Conservation (phyloP, 2,113 vertebrate genomes). For the Ursus arctos region DNA sequence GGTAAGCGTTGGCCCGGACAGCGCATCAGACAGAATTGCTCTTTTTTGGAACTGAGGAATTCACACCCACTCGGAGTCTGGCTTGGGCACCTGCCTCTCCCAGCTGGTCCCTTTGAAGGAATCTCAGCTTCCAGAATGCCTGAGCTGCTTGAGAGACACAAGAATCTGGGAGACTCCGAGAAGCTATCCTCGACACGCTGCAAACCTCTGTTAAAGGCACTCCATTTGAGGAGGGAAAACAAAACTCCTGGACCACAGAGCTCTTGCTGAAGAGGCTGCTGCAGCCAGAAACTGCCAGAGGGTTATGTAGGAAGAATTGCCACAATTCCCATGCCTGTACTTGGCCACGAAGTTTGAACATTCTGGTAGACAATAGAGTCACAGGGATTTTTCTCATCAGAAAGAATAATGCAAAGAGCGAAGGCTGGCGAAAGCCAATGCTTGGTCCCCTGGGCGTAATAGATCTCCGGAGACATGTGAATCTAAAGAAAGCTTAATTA, state of each 20-base stretch:
- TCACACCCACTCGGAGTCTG: constrained; percentile 44
- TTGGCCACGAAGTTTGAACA: constrained; percentile 80
- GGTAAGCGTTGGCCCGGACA: constrained; percentile 9
- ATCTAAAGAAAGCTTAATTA: constrained; percentile 86
- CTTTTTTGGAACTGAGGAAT: constrained; percentile 54
- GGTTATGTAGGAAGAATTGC: constrained; percentile 62
- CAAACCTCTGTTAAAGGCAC: constrained; percentile 67
- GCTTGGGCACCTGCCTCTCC: constrained; percentile 16
- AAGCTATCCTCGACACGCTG: constrained; percentile 54
- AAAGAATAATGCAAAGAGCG: constrained; percentile 74
- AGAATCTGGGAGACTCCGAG: constrained; percentile 44
- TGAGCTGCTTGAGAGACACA: neutral
- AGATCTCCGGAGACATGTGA: constrained; percentile 76
- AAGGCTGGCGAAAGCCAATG: constrained; percentile 80
- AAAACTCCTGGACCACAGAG: neutral
- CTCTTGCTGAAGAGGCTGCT: neutral
- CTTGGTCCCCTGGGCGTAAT: constrained; percentile 76
- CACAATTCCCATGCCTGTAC: constrained; percentile 75
- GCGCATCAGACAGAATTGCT: neutral
- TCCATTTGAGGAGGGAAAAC: constrained; percentile 65
- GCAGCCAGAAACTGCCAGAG: constrained; percentile 57
- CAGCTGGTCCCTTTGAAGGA: constrained; percentile 50
- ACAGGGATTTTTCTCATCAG: constrained; percentile 78
- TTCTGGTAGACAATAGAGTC: constrained; percentile 77
- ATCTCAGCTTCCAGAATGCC: constrained; percentile 42